These are phyloP conservation scores for Drosophila leonis DNA, from an alignment of 2,888 invertebrate genomes.

Conservation along the genomic window DNA sequence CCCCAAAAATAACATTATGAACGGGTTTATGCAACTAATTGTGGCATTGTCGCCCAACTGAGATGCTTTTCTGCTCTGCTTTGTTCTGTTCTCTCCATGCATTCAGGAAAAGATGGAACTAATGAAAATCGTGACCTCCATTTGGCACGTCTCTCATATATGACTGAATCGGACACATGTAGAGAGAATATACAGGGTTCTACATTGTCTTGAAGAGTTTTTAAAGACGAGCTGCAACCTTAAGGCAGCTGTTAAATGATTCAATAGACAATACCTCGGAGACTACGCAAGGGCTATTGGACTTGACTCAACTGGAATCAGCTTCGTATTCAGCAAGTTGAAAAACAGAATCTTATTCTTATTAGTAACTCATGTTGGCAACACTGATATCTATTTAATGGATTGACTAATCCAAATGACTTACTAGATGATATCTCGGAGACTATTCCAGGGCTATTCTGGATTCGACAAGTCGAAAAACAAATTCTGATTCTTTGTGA, in stretches of 20 bases:
- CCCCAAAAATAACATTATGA: conserved; percentile 43
- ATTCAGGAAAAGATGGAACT: conserved; percentile 63
- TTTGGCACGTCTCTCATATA: conserved; percentile 39
- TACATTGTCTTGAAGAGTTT: neutral
- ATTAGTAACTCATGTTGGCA: neutral
- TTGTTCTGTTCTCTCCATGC: conserved; percentile 20
- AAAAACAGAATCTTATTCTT: too few relatives aligned
- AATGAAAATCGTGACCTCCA: conserved; percentile 84
- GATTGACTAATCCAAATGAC: neutral
- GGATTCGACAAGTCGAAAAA: neutral
- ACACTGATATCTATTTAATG: neutral
- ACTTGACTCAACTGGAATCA: too few relatives aligned
- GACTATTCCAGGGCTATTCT: neutral
- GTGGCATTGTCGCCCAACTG: conserved; percentile 62
- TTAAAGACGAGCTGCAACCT: neutral
- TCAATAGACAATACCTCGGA: neutral
- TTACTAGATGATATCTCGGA: neutral
- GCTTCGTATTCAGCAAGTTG: too few relatives aligned
- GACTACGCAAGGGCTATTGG: too few relatives aligned
- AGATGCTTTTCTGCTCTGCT: neutral
- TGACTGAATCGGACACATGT: conserved; percentile 15
- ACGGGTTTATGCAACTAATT: conserved; percentile 74
- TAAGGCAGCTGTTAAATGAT: neutral
- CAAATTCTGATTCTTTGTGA: too few relatives aligned
- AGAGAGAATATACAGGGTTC: conserved; percentile 30